Evolutionary conservation across 2,113 vertebrate species (phyloP), one percentile per base, ranked within the genome.

Genomic region (Holacanthus passer): DNA sequence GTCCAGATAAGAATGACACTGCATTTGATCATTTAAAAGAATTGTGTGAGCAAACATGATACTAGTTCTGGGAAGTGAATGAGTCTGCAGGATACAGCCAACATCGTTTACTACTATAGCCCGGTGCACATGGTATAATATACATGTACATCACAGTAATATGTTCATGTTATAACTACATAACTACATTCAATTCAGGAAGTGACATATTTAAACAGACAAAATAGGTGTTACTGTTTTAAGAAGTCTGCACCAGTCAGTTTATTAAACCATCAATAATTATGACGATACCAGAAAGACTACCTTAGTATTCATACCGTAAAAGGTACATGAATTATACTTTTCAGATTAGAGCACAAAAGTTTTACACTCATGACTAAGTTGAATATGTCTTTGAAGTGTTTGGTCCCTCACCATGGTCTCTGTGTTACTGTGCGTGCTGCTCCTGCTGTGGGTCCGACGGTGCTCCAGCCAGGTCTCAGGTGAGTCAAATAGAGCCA

Each of bases 401-500:
- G 20, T 66, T 32, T 32, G n/a, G 7, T 35, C 31, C 7, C 87
- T 88, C 77, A 94, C 95, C 82, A 91, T 76, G 1, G 92, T 79
- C 55, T 94, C 93, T 0, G 91, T 83, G 72, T 83, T 92, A 53
- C 91, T 95, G 82, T 96, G 94, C 3, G 94, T 94, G 86, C 94
- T 95, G 68, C 93, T 95, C 75, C 94, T 93, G 80, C 84, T 95
- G 85, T 96, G 96, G 13, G 90, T 95, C 75, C 93, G 93, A 58
- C 97, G 94, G 84, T 98, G 97, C 59, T 96, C 94, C 74, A 97
- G 88, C 96, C 96, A 97, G 24, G 96, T 92, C 12, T 96, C 96
- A 0, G 97, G 95, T 0, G 96, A 95, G 60, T 95, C 90, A 41
- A 97, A 98, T 27, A 98, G 94, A 62, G 96, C 95, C 79, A 96